Evolutionary conservation across 1,140 invertebrate genomes (phyloP), one percentile per base, ranked within the genome.

Genomic region (Neomicropteryx cornuta): DNA sequence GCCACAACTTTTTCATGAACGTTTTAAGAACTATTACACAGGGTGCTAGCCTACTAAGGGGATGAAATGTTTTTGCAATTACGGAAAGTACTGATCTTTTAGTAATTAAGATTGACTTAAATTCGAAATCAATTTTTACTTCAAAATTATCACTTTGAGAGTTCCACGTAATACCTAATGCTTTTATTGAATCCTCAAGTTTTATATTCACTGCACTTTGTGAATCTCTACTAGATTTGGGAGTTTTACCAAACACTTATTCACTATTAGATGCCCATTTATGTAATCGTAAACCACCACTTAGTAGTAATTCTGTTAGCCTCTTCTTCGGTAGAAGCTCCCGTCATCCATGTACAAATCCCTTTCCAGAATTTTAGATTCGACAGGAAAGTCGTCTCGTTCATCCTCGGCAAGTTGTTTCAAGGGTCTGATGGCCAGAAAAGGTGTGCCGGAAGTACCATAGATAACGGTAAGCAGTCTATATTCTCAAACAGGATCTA

Each of bases 281-380:
- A 14, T 48, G 32, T 14, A 61, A 29, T 18, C 43, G 23, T 23
- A 63, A 59, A 10, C 49, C 46, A 4, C 51, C 55, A 6, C 20
- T 6, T 16, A 21, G 16, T 1, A 55, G 27, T 13, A 58, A 6
- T 16, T 42, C 13, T 2, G 39, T 43, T 5, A 10, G 56, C 54
- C 40, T 60, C 48, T 37, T 59, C 42, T 13, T 56, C 29, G 2
- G 47, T 50, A 3, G 53, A 21, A 1, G 41, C 44, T 4, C 67
- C 62, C 14, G 51, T 52, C 16, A 65, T 73, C 68, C 11, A 64
- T 55, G 37, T 64, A 64, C n/a, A 62, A 48, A 41, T 60, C 55
- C 10, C 41, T 42, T 33, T 46, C 35, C 10, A 61, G 42, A 1
- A 57, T 42, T 41, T 44, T 22, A 6, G 51, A 35, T 5, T 46